These are phyloP conservation scores for Gortyna flavago DNA, from an alignment of 2,888 invertebrate species.

Conservation along the genomic window DNA sequence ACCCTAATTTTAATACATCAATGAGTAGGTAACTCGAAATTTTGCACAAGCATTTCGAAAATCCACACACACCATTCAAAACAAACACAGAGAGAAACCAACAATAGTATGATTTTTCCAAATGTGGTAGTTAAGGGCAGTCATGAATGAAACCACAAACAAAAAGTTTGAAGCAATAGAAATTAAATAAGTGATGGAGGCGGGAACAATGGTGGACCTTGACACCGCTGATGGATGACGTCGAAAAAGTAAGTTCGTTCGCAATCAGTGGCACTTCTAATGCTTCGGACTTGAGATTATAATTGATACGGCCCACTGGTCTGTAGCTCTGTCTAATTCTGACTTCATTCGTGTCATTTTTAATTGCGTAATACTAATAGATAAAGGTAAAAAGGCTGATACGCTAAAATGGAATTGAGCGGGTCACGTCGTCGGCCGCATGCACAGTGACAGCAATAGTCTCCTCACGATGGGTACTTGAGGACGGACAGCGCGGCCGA, in stretches of 20 bases:
- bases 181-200: conserved; percentile 47
- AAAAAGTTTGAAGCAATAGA: conserved; percentile 50
- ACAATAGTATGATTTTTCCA: conserved; percentile 22
- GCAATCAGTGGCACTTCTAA: conserved; percentile 64
- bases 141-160: conserved; percentile 57
- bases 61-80: conserved; percentile 28
- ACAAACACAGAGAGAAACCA: conserved; percentile 12
- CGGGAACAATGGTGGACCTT: conserved; percentile 63
- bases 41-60: conserved; percentile 21
- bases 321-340: conserved; percentile 40
- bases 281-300: conserved; percentile 47
- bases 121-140: neutral
- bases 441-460: neutral
- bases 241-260: conserved; percentile 34
- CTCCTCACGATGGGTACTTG: too few relatives aligned
- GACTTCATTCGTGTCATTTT: conserved; percentile 42
- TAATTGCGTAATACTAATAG: conserved; percentile 10
- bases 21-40: neutral
- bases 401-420: neutral
- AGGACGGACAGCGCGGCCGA: too few relatives aligned
- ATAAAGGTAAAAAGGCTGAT: neutral
- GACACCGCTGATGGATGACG: conserved; percentile 65
- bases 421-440: neutral
- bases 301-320: conserved; percentile 60
- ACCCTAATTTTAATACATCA: too few relatives aligned